These are phyloP conservation scores for Autographa gamma DNA, from an alignment of 2,888 invertebrate genomes.

Conservation along the genomic window DNA sequence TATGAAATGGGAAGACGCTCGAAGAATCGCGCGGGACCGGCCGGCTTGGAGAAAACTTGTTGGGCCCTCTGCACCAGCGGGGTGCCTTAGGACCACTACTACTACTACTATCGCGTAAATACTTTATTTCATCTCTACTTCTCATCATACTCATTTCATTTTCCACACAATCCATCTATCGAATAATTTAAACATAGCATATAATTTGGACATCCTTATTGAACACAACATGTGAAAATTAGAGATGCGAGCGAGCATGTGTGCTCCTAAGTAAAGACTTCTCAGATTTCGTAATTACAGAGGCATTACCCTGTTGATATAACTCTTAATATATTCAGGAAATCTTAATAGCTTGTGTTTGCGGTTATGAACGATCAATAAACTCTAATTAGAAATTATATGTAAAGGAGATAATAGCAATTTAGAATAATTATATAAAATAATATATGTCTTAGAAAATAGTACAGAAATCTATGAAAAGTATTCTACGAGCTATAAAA, in stretches of 20 bases:
- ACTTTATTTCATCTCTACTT: too few species aligned
- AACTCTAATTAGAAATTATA: not conserved
- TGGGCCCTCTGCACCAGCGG: too few species aligned
- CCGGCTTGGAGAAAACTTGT: too few species aligned
- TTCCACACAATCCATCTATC: not conserved
- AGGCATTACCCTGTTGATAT: slow-evolving; percentile 26
- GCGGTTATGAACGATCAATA: not conserved
- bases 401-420: not conserved
- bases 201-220: slow-evolving; percentile 16
- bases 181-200: slow-evolving; percentile 2
- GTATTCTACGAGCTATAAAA: not conserved
- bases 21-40: too few species aligned
- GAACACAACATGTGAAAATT: slow-evolving; percentile 22
- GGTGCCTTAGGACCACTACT: too few species aligned
- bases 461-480: not conserved
- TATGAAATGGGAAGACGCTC: too few species aligned
- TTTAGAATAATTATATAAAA: not conserved
- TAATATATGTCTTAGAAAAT: not conserved
- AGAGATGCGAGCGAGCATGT: slow-evolving; percentile 9
- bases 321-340: not conserved
- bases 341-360: slow-evolving; percentile 17
- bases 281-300: slow-evolving; percentile 31
- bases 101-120: too few species aligned
- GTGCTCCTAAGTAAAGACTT: slow-evolving; percentile 28
- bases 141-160: too few species aligned